Evolutionary conservation across 1,140 invertebrate species (phyloP), one percentile per base, ranked within the genome.

Genomic region (Chrysomallon squamiferum): DNA sequence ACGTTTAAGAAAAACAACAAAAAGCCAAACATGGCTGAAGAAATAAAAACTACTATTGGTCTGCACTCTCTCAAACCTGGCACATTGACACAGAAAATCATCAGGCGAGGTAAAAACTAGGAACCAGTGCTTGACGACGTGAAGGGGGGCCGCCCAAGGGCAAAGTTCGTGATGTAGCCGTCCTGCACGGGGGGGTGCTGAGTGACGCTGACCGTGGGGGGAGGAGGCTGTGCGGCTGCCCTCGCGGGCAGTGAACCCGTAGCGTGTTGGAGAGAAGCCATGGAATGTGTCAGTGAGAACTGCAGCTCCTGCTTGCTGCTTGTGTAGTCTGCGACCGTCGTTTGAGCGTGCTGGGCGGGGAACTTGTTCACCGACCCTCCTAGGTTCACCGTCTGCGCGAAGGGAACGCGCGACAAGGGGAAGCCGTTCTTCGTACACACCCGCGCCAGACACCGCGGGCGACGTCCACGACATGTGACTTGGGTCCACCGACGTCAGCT

Each of bases 401-500:
- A 54, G 15, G 50, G 50, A 3, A 30, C 25, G 18, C 29, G 50
- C 22, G 50, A 25, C 22, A 29, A 25, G 15, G 50, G 50, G 25
- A 54, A 54, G 22, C 50, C 50, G 29, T 54, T 54, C n/a, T 54
- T 54, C 22, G 50, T 54, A 54, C n/a, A 54, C 50, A 54, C 29
- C 25, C 18, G 50, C 29, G 25, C 50, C 29, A 30, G 50, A 54
- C n/a, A 54, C 50, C 15, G 50, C 50, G 15, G 50, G 22, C n/a
- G 22, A 30, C 4, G 50, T 18, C 50, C 50, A 54, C 15, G 50
- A 22, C 25, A 30, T 18, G 18, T 30, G 50, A 20, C 18, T 30
- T 5, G 35, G 35, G 35, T 38, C 15, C 35, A 38, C 35, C 15
- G 35, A 20, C 29, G 50, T 27, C 22, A 54, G n/a, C 22, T 25